Conservation (phyloP, 2,797 vertebrate species). For the Sparidentex hasta region DNA sequence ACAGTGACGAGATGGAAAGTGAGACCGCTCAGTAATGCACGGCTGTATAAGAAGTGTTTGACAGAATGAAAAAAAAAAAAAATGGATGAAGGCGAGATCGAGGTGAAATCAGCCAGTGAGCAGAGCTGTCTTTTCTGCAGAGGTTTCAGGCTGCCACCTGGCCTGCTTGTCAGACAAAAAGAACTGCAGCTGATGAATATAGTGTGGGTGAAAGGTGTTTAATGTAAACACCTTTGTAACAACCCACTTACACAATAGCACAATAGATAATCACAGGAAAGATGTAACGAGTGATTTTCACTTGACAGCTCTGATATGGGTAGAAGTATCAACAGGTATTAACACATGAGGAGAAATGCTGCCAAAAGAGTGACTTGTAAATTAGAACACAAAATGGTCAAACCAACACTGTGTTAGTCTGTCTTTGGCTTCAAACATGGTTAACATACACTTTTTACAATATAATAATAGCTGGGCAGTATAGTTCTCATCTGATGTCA, state of each 20-base stretch:
- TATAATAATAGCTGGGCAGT: background rate
- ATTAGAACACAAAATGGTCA: background rate
- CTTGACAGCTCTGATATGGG: slow-evolving; percentile 1
- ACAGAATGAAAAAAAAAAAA: slow-evolving; percentile 68
- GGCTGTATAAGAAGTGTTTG: slow-evolving; percentile 64
- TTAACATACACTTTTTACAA: background rate
- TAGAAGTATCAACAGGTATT: slow-evolving; percentile 27
- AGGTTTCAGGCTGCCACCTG: slow-evolving; percentile 59
- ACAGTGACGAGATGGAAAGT: slow-evolving; percentile 66
- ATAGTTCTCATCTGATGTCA: background rate
- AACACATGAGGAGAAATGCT: slow-evolving; percentile 3
- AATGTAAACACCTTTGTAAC: slow-evolving; percentile 25
- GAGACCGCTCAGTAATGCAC: slow-evolving; percentile 48
- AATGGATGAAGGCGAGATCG: slow-evolving; percentile 57
- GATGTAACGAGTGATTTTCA: background rate
- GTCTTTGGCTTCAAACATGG: background rate
- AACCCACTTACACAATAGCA: background rate
- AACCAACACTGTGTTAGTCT: background rate
- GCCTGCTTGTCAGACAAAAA: slow-evolving; percentile 41
- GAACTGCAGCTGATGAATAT: slow-evolving; percentile 37
- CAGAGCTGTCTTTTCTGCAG: slow-evolving; percentile 49
- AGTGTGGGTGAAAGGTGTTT: slow-evolving; percentile 28
- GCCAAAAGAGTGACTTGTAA: background rate
- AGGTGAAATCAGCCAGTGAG: slow-evolving; percentile 68
- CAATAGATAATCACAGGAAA: slow-evolving; percentile 14